Base-by-base conservation (phyloP, 1,140 invertebrate species). In the Eupeodes corollae region DNA sequence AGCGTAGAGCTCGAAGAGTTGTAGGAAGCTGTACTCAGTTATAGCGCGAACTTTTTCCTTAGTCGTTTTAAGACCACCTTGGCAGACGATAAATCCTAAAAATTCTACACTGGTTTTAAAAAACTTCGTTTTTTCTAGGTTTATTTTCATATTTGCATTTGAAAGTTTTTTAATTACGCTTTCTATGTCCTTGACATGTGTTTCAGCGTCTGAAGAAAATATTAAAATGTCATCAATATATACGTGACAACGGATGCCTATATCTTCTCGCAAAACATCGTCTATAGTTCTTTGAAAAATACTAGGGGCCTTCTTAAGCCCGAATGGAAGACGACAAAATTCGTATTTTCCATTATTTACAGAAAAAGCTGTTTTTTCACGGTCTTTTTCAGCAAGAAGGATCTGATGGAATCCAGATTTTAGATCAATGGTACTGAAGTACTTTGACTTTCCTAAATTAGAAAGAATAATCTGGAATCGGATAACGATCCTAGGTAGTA, bases 341-440 rank as follows among this genome's bases (percentile, higher is more conserved):
- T 61, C 35, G 35, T 37, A 37, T 37, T 37, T 37, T 10, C 35
- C 35, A 16, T 37, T 37, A 37, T 37, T 37, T 16, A 63, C 64
- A 0, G 53, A 55, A 52, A 74, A 74, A 1, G 65, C 69, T 0
- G 71, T 74, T 53, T 74, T 75, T 6, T 52, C 45, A 9, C 45
- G 52, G 44, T 68, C 61, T 6, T 58, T 43, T 39, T 52, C 37
- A 5, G 57, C 55, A 10, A 74, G 52, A 48, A 46, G 32, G 15
- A 77, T 61, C 52, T 79, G 74, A 54, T 67, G 71, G 56, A 72
- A 78, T 8, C 74, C 74, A 35, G 55, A 63, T 3, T 51, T 52
- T 5, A 74, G 39, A 56, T 77, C 72, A 1, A 76, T 46, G 0
- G 59, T 59, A 6, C 56, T 56, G 48, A 75, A 74, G 48, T 59